Base-by-base conservation (phyloP, 2,888 invertebrate genomes). In the Orthonychiurus folsomi region DNA sequence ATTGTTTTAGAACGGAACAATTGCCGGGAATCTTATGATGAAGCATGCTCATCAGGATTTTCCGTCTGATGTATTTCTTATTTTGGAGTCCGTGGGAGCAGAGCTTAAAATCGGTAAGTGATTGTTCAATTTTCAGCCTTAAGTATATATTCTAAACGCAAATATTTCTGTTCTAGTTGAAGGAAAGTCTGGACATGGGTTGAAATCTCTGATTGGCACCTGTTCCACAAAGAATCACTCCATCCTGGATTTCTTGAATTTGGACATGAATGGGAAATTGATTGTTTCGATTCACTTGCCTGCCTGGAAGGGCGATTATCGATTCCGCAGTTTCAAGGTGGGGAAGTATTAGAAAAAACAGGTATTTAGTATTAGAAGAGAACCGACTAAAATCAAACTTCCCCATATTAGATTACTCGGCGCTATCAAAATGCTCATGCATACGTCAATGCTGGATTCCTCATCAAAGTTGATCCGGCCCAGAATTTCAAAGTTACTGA, bases 341-440 rank as follows among this genome's bases (percentile, higher is more conserved):
- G n/a, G n/a, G n/a, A n/a, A n/a, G n/a, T n/a, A n/a, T n/a, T n/a
- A n/a, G n/a, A n/a, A n/a, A n/a, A n/a, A n/a, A n/a, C n/a, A n/a
- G n/a, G n/a, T n/a, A n/a, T n/a, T n/a, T n/a, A n/a, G n/a, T n/a
- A n/a, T n/a, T n/a, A n/a, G n/a, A n/a, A n/a, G n/a, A n/a, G n/a
- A n/a, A n/a, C n/a, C n/a, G n/a, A n/a, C n/a, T n/a, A n/a, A n/a
- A n/a, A n/a, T n/a, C n/a, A n/a, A n/a, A n/a, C n/a, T n/a, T n/a
- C n/a, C n/a, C n/a, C n/a, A n/a, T n/a, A n/a, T n/a, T 75, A 86
- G 87, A 85, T 88, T 58, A 86, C 86, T 83, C 86, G 86, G 0
- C 79, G 88, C 65, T 83, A 86, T 0, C 87, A 87, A 78, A 88
- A 88, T 73, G 85, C 88, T 0, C 87, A 88, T 73, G 88, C 88